phyloP scores from a whole-genome alignment of 2,888 invertebrate genomes.

The Lepidocyrtoides sp. region DNA sequence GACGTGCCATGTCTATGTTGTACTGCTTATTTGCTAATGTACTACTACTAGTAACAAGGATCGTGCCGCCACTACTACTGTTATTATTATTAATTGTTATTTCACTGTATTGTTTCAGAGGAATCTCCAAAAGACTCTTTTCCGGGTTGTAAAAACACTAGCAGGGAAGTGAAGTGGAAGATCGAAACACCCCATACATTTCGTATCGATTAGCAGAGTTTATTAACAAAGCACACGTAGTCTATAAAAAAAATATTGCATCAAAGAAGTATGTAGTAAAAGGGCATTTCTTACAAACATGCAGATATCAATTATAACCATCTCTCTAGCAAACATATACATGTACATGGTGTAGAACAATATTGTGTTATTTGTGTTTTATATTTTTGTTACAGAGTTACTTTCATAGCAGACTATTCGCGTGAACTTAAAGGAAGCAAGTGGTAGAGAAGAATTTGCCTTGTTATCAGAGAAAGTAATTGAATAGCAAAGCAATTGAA shows the following conservation, averaged over 20 bases:
- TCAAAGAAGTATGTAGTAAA: neutral
- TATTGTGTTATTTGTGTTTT: too few species aligned
- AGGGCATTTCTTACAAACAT: neutral
- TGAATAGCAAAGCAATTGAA: conserved; percentile 53
- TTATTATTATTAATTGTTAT: conserved; percentile 1
- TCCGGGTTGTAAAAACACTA: conserved; percentile 9
- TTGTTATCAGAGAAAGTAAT: conserved; percentile 28
- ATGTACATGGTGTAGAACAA: too few species aligned
- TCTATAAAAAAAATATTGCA: too few species aligned
- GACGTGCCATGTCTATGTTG: neutral
- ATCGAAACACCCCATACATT: neutral
- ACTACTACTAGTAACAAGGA: neutral
- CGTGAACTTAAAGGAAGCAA: neutral
- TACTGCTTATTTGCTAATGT: neutral
- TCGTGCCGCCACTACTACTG: neutral
- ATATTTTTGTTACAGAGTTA: too few species aligned
- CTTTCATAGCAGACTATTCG: neutral
- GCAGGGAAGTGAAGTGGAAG: conserved; percentile 4
- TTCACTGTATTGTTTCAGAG: neutral
- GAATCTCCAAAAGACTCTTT: neutral
- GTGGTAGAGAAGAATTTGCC: neutral
- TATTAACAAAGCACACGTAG: neutral
- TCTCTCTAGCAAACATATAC: neutral
- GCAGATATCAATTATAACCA: neutral
- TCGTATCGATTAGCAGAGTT: neutral